Conservation (phyloP, 2,113 vertebrate genomes). For the Uria lomvia region DNA sequence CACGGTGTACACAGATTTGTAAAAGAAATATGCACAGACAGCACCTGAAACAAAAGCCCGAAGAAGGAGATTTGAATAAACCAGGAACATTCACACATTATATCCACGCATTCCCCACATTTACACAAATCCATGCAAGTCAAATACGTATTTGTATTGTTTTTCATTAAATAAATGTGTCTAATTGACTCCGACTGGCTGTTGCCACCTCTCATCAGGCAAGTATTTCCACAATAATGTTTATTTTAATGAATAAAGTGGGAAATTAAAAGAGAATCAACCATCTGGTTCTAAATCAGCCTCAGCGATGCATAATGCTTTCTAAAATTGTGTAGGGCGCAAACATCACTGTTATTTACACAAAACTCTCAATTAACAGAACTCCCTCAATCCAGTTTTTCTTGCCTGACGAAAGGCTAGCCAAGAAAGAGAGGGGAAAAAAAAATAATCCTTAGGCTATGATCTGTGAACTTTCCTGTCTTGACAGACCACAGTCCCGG, state of each 20-base stretch:
- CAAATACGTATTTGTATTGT: background rate
- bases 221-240: background rate
- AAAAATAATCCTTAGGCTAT: background rate
- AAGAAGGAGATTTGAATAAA: background rate
- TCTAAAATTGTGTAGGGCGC: background rate
- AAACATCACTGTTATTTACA: background rate
- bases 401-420: constrained; percentile 2
- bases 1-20: background rate
- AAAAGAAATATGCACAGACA: background rate
- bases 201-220: constrained; percentile 22
- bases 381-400: constrained; percentile 5
- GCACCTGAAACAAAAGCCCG: background rate
- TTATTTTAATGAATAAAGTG: constrained; percentile 26
- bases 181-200: constrained; percentile 15
- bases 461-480: constrained; percentile 16
- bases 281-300: constrained; percentile 4
- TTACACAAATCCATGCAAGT: background rate
- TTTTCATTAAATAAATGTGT: constrained; percentile 18
- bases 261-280: constrained; percentile 18
- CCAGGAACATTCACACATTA: background rate
- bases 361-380: background rate
- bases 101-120: background rate
- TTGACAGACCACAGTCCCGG: constrained; percentile 22
- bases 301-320: background rate
- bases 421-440: accelerated